A percentile compares a stretch with the other conserved stretches of the same genome.
These are phyloP conservation scores for Cheilosia soror DNA, from an alignment of 2,888 invertebrate species.

Conservation along the genomic window DNA sequence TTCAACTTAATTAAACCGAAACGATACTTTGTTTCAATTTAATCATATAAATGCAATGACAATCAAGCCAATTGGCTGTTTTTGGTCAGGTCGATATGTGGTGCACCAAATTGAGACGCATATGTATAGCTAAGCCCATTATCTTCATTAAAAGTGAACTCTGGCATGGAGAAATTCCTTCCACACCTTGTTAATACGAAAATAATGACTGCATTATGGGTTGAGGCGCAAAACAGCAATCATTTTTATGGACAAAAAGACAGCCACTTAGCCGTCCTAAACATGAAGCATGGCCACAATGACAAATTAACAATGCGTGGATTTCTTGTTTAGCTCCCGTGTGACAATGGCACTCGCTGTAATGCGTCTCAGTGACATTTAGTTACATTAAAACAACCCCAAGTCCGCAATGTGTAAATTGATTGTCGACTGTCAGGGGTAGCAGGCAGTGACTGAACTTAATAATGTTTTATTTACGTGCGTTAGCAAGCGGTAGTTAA, in stretches of 20 bases:
- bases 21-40: slow-evolving; percentile 70
- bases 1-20: slow-evolving; percentile 59
- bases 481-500: slow-evolving; percentile 71
- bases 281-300: slow-evolving; percentile 69
- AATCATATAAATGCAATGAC: slow-evolving; percentile 61
- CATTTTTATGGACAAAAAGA: slow-evolving; percentile 74
- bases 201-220: slow-evolving; percentile 84
- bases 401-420: slow-evolving; percentile 68
- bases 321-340: slow-evolving; percentile 72
- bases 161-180: slow-evolving; percentile 79
- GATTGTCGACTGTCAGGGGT: slow-evolving; percentile 60
- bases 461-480: slow-evolving; percentile 75
- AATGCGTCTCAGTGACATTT: slow-evolving; percentile 75
- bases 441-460: slow-evolving; percentile 56
- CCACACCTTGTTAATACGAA: slow-evolving; percentile 85
- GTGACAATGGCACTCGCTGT: slow-evolving; percentile 72
- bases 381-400: slow-evolving; percentile 74
- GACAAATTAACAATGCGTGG: slow-evolving; percentile 73
- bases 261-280: slow-evolving; percentile 70
- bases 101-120: slow-evolving; percentile 64
- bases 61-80: slow-evolving; percentile 60
- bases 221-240: slow-evolving; percentile 73
- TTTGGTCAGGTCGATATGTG: slow-evolving; percentile 36
- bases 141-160: slow-evolving; percentile 70
- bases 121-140: slow-evolving; percentile 58